Conservation (phyloP, 1,140 invertebrate genomes). For the Platyscapa corneri region DNA sequence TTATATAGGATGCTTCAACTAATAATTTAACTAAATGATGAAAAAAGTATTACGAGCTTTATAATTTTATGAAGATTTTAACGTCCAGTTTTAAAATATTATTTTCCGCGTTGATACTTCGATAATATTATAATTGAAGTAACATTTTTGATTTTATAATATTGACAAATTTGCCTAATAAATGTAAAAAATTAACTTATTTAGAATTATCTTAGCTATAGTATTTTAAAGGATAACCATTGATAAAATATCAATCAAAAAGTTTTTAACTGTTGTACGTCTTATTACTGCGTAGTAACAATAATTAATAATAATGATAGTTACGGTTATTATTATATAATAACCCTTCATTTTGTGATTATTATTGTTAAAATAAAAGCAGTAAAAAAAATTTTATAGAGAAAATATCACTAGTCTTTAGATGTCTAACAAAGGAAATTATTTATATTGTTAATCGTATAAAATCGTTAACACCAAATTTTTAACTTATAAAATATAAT, state of each 20-base stretch:
- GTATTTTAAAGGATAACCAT: background rate
- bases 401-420: conserved; percentile 45
- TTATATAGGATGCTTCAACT: background rate
- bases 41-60: background rate
- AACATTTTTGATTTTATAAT: background rate
- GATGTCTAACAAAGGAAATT: conserved; percentile 36
- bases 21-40: too few relatives aligned
- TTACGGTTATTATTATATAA: background rate
- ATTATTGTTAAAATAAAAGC: background rate
- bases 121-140: background rate
- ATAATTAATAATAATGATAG: background rate
- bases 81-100: background rate
- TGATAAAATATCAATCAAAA: background rate
- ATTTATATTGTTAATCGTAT: conserved; percentile 36
- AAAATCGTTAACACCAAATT: conserved; percentile 40
- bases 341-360: background rate
- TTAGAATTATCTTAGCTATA: background rate
- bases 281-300: background rate
- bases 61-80: background rate
- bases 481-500: conserved; percentile 24
- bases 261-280: background rate
- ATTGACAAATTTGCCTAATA: background rate
- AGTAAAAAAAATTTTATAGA: background rate
- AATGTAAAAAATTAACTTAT: background rate
- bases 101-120: background rate